These are phyloP conservation scores for Plutomurus gul DNA, from an alignment of 1,140 invertebrate species.

Conservation along the genomic window DNA sequence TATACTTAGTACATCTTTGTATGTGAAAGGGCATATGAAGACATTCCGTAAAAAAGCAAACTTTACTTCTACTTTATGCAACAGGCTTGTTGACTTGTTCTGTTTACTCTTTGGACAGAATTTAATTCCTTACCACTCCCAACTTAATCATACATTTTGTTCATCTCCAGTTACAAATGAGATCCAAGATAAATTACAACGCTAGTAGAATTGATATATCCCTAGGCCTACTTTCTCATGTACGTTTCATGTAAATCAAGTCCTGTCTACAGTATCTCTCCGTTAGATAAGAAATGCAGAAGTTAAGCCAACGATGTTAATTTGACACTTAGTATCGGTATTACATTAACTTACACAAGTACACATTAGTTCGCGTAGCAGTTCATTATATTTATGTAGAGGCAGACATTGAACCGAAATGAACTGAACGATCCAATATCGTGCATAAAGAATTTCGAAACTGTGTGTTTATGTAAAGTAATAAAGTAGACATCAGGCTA, in stretches of 20 bases:
- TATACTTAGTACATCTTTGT: no score
- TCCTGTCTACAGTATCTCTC: not conserved
- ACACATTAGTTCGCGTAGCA: no score
- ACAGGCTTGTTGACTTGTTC: no score
- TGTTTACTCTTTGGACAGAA: slow-evolving; percentile 14
- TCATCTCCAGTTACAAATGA: slow-evolving; percentile 16
- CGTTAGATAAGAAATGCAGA: not conserved
- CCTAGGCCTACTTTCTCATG: not conserved
- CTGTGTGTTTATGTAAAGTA: no score
- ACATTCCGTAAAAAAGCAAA: no score
- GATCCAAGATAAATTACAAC: slow-evolving; percentile 4
- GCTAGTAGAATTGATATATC: not conserved
- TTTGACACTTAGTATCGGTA: not conserved
- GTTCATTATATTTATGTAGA: no score
- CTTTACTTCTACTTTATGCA: no score
- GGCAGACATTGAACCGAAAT: no score
- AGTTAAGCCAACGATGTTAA: slow-evolving; percentile 5
- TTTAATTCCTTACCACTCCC: slow-evolving; percentile 24
- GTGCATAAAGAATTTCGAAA: no score
- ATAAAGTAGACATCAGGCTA: no score
- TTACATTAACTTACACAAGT: not conserved
- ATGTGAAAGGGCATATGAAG: no score
- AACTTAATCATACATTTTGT: not conserved
- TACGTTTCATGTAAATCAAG: not conserved
- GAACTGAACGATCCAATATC: no score